phyloP scores from a whole-genome alignment of 2,113 vertebrate species.

The Peucedramus taeniatus region DNA sequence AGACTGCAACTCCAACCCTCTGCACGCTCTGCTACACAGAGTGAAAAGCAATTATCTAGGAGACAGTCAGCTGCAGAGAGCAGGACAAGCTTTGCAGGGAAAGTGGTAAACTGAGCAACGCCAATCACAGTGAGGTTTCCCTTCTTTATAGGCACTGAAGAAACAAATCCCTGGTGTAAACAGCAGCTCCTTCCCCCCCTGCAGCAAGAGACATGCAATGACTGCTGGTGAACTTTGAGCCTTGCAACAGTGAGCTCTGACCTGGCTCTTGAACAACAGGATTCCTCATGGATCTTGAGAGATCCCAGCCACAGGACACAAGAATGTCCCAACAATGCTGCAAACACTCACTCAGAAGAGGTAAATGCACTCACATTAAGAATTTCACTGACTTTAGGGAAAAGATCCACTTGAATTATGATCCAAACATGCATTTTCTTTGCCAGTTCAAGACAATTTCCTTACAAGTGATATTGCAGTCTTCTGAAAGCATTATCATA shows the following conservation, averaged over 20 bases:
- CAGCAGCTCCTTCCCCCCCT: background rate
- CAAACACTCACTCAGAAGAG: background rate
- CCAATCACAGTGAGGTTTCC: background rate
- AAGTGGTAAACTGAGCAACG: background rate
- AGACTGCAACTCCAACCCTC: background rate
- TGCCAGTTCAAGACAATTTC: background rate
- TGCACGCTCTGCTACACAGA: background rate
- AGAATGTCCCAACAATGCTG: background rate
- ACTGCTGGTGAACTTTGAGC: background rate
- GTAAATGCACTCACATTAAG: background rate
- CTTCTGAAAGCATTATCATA: background rate
- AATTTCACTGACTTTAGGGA: background rate
- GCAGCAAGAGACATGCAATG: fast-evolving
- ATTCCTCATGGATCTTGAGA: background rate
- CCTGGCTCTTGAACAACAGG: background rate
- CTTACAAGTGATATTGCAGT: background rate
- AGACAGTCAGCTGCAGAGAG: background rate
- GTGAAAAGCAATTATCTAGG: background rate
- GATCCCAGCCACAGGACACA: background rate
- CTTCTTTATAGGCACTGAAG: background rate
- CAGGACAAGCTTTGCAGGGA: background rate
- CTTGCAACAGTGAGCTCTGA: background rate
- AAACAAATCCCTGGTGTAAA: background rate
- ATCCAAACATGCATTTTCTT: background rate
- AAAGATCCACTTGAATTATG: background rate